phyloP scores from a whole-genome alignment of 2,888 invertebrate genomes.

The Drosophila neutralis region DNA sequence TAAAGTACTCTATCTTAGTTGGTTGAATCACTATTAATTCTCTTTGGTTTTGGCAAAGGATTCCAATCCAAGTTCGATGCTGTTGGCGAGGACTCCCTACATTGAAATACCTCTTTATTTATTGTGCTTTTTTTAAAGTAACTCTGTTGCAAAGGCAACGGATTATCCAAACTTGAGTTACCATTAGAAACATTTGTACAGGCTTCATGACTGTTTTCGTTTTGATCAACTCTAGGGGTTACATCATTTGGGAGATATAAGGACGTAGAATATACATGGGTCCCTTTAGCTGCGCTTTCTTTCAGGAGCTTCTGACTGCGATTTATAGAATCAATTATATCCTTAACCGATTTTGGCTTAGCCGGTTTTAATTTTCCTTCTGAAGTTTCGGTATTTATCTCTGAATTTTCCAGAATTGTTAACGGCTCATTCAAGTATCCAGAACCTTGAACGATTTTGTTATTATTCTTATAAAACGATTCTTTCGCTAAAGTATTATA shows the following conservation, averaged over 20 bases:
- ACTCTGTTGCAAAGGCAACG: slow-evolving; percentile 25
- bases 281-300: slow-evolving; percentile 81
- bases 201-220: slow-evolving; percentile 24
- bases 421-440: slow-evolving; percentile 24
- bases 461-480: slow-evolving; percentile 15
- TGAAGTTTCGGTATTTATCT: neutral
- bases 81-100: slow-evolving; percentile 83
- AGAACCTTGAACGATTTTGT: slow-evolving; percentile 6
- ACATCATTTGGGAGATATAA: slow-evolving; percentile 44
- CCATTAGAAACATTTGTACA: slow-evolving; percentile 16
- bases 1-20: slow-evolving; percentile 16
- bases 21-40: slow-evolving; percentile 73
- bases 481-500: neutral
- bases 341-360: slow-evolving; percentile 81
- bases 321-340: slow-evolving; percentile 85
- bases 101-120: slow-evolving; percentile 76
- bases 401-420: slow-evolving; percentile 38
- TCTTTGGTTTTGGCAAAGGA: slow-evolving; percentile 84
- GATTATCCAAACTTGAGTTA: slow-evolving; percentile 19
- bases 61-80: slow-evolving; percentile 84
- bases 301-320: slow-evolving; percentile 82
- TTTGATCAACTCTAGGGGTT: slow-evolving; percentile 36
- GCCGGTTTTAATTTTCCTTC: slow-evolving; percentile 28
- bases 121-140: slow-evolving; percentile 82
- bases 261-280: slow-evolving; percentile 54